Percentiles rank a stretch among this genome's conserved stretches.
phyloP scores from a whole-genome alignment of 2,888 invertebrate species.

The Formica aserva region DNA sequence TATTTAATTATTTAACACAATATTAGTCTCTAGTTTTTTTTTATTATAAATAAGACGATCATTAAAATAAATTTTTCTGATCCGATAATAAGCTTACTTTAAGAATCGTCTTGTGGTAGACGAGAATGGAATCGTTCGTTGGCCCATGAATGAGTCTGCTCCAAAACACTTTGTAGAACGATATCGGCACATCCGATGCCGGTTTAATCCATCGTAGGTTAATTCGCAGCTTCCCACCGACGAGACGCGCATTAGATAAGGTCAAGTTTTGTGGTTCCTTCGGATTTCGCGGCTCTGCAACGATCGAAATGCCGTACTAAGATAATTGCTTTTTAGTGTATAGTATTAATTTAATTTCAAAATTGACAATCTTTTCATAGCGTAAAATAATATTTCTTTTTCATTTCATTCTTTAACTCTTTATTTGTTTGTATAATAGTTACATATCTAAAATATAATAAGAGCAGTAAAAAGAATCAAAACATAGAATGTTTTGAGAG shows the following conservation, averaged over 20 bases:
- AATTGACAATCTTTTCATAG: background rate
- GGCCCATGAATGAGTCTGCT: conserved; percentile 89
- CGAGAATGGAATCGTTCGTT: conserved; percentile 89
- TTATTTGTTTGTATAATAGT: background rate
- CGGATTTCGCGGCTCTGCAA: conserved; percentile 88
- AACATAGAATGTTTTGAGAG: background rate
- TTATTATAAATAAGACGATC: background rate
- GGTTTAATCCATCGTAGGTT: conserved; percentile 91
- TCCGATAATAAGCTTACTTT: conserved; percentile 55
- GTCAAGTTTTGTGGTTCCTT: conserved; percentile 88
- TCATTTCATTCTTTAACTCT: background rate
- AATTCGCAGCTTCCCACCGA: conserved; percentile 86
- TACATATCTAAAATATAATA: background rate
- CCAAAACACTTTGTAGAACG: conserved; percentile 92
- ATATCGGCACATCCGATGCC: conserved; percentile 90
- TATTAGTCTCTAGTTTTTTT: background rate
- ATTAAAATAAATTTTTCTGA: background rate
- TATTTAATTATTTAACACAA: background rate
- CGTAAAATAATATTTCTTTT: background rate
- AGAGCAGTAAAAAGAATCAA: background rate
- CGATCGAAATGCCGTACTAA: background rate
- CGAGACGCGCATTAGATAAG: conserved; percentile 82
- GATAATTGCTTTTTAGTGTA: background rate
- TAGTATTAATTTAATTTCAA: conserved; percentile 19
- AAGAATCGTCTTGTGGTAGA: conserved; percentile 65